phyloP scores from a whole-genome alignment of 2,888 invertebrate genomes.

The Chrysodeixis includens region DNA sequence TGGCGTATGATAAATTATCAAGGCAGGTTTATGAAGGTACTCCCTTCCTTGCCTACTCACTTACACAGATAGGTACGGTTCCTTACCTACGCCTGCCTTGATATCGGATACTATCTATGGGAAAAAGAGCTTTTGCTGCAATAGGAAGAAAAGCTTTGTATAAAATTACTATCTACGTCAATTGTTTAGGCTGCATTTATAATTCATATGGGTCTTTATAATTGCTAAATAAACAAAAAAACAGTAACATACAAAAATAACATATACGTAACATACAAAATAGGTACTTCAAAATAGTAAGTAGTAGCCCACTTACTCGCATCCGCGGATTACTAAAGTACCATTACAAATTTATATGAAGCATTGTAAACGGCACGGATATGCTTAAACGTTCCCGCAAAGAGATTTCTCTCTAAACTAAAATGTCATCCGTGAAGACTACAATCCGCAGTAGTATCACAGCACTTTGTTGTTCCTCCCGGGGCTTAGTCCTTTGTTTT shows the following conservation, averaged over 20 bases:
- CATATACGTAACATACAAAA: neutral
- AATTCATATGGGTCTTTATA: too few relatives aligned
- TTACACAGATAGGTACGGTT: too few relatives aligned
- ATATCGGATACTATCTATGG: too few relatives aligned
- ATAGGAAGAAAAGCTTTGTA: too few relatives aligned
- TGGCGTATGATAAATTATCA: too few relatives aligned
- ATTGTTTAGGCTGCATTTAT: too few relatives aligned
- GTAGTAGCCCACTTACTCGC: neutral
- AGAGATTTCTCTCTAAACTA: conserved; percentile 76
- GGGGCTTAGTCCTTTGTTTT: conserved; percentile 84
- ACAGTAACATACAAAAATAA: neutral
- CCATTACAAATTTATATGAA: conserved; percentile 28
- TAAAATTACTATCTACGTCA: too few relatives aligned
- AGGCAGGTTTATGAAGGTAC: too few relatives aligned
- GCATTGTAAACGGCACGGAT: conserved; percentile 45
- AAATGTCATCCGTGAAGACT: conserved; percentile 77
- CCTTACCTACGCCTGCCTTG: too few relatives aligned
- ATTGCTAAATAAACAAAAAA: too few relatives aligned
- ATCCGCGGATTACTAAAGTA: neutral
- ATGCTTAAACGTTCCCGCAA: conserved; percentile 64
- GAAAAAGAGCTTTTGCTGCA: too few relatives aligned
- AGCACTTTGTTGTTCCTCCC: conserved; percentile 80
- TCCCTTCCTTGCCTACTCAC: too few relatives aligned
- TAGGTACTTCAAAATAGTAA: neutral
- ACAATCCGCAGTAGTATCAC: conserved; percentile 78